phyloP scores from a whole-genome alignment of 2,113 vertebrate species.

The Nettapus auritus region DNA sequence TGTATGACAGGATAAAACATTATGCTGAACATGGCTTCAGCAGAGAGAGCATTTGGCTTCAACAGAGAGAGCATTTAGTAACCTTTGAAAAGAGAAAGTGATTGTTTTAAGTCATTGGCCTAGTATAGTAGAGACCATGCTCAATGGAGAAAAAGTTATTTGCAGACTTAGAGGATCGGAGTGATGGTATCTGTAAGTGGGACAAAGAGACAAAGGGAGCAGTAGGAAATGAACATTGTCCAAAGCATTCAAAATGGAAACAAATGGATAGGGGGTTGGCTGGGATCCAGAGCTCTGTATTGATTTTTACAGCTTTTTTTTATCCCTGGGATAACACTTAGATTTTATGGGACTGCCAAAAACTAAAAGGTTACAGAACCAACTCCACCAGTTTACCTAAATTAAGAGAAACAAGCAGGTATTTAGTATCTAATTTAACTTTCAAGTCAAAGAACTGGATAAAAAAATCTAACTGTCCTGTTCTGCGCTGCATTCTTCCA shows the following conservation, averaged over 20 bases:
- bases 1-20: background rate
- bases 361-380: background rate
- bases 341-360: background rate
- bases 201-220: background rate
- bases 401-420: background rate
- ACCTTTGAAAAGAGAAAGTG: background rate
- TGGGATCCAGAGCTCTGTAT: background rate
- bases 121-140: background rate
- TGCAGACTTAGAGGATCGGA: background rate
- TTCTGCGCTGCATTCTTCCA: background rate
- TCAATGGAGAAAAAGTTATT: background rate
- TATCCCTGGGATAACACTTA: background rate
- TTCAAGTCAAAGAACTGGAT: background rate
- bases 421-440: background rate
- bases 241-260: background rate
- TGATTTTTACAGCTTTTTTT: background rate
- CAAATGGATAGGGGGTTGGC: background rate
- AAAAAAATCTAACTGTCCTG: background rate
- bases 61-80: background rate
- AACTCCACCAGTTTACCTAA: background rate
- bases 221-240: background rate
- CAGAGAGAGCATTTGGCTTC: background rate
- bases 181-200: background rate
- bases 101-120: background rate
- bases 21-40: background rate